Evolutionary conservation across 2,888 invertebrate species (phyloP), one percentile per base, ranked within the genome.

Genomic region (Drosophila stalkeri): DNA sequence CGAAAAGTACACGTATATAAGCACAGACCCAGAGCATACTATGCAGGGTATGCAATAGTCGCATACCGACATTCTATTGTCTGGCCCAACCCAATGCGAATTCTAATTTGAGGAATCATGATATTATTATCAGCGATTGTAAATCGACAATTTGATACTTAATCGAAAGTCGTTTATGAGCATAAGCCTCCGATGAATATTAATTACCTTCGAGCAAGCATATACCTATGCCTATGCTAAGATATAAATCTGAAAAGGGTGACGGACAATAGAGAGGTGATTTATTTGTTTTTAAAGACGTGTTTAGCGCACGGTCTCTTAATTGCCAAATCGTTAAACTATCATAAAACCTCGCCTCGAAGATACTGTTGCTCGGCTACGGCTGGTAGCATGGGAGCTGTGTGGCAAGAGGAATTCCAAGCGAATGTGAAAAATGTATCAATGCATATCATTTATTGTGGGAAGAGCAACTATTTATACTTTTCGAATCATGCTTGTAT

Each of bases 251-350:
- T 69, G 35, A 51, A 65, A 73, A 56, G 56, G 49, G 41, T 52
- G 47, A 52, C 62, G 64, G 56, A 70, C 75, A 71, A 70, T 74
- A 56, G 72, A 43, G 57, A 70, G 71, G 81, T 89, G 89, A 87
- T 86, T 89, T 89, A 89, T 87, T 80, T 81, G 75, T 71, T 82
- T 87, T 87, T 89, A 84, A 87, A 84, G 72, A 87, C 89, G 84
- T 84, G 86, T 81, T 89, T 79, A 84, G 79, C 81, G 74, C 79
- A 67, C 72, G 62, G 64, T 65, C 67, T 72, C 61, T 79, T 81
- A 81, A 84, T 81, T 82, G 81, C 59, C 63, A 49, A 74, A 78
- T 81, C 84, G 81, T 87, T 76, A 88, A 86, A 77, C 64, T 64
- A 63, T 63, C 67, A 64, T 64, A 69, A 72, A 67, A 70, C 31